Evolutionary conservation across 2,797 vertebrate species (phyloP), one percentile per base, ranked within the genome.

Genomic region (Poeciliopsis infans): DNA sequence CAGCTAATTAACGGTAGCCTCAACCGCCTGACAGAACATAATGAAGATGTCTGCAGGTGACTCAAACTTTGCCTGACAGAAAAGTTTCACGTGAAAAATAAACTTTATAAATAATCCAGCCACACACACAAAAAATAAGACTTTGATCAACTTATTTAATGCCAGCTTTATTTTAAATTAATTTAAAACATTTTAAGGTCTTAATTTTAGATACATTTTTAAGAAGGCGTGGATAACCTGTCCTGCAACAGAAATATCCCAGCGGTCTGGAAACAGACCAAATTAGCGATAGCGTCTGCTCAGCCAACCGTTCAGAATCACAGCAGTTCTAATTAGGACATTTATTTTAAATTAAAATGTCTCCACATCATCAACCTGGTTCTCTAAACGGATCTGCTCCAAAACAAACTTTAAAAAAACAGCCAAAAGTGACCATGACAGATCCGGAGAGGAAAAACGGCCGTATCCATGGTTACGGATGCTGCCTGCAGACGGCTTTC

Each of bases 381-480:
- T 59, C 70, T 36, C 59, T 53, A 18, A 45, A 76, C 61, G 16
- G 46, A 80, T 47, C 31, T 75, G 66, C 70, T 51, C 51, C 39
- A 25, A 72, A 31, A 59, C 74, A 74, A 41, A 61, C 31, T 77
- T 66, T 0, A 66, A 66, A 66, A 72, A 72, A 79, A 55, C 13
- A 41, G 73, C 49, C 72, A 45, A 71, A 71, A 79, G 7, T 78
- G 74, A 83, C 18, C 31, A 71, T 59, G 12, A 25, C 51, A 78
- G 31, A 2, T 28, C 46, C 5, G 43, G 64, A 23, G 76, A 79
- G 75, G n/a, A 72, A 83, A 77, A 77, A 77, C 74, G 77, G 64
- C 4, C 7, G 82, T 83, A 75, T 79, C 82, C 75, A 86, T 83
- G 80, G 84, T 89, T 79, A 82, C 85, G 47, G 78, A 87, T 82